These are phyloP conservation scores for Suillia variegata DNA, from an alignment of 2,888 invertebrate genomes.

Conservation along the genomic window DNA sequence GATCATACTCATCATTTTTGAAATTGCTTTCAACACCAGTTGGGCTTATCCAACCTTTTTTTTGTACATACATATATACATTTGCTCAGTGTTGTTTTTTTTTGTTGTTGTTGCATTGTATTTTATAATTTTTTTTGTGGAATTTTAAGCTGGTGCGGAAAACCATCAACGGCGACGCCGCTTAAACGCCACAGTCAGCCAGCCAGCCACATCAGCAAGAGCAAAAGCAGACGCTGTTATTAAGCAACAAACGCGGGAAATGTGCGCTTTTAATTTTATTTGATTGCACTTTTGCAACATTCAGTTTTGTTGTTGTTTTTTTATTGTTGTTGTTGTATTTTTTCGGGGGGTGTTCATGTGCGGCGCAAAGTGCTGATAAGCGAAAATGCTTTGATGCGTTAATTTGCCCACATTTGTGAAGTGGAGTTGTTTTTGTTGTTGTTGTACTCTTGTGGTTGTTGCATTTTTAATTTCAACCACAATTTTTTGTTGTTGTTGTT, in stretches of 20 bases:
- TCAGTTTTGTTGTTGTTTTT: neutral
- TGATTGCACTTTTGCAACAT: too few relatives aligned
- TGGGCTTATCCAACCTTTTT: constrained; percentile 29
- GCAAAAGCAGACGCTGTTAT: too few relatives aligned
- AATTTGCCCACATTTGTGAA: constrained; percentile 29
- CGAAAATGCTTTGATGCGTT: constrained; percentile 22
- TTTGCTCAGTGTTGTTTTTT: neutral
- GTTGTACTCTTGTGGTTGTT: too few relatives aligned
- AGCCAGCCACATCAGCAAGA: constrained; percentile 25
- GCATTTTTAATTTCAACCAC: too few relatives aligned
- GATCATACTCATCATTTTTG: constrained; percentile 59
- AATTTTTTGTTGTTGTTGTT: too few relatives aligned
- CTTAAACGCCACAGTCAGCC: constrained; percentile 10
- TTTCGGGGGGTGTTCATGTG: too few relatives aligned
- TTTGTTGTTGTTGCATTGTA: neutral
- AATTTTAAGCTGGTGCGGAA: constrained; percentile 37
- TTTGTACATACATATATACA: too few relatives aligned
- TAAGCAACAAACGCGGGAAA: too few relatives aligned
- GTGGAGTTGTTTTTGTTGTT: too few relatives aligned
- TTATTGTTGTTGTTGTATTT: neutral
- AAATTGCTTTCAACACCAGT: constrained; percentile 60
- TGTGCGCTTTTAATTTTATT: constrained; percentile 6
- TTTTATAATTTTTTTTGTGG: neutral
- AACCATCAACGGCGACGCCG: constrained; percentile 50
- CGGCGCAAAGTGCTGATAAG: constrained; percentile 14